A percentile compares a stretch with the other conserved stretches of the same genome.
phyloP scores from a whole-genome alignment of 2,888 invertebrate species.

The Cylindroiulus punctatus region DNA sequence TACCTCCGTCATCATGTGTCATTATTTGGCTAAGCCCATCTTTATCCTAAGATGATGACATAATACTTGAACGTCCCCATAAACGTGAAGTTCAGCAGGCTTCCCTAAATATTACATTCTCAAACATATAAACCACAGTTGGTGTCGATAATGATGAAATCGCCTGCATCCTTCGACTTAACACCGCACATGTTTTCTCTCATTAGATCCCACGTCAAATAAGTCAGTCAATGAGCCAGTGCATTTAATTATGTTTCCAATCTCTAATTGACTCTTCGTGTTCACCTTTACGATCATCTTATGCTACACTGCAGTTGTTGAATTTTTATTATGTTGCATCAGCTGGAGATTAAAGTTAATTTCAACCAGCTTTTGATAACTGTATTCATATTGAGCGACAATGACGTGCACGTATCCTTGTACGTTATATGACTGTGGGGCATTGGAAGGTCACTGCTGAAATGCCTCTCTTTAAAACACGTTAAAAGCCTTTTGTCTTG shows the following conservation, averaged over 20 bases:
- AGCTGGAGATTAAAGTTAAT: conserved; percentile 10
- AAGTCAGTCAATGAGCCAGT: background rate
- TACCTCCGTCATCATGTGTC: too few relatives aligned
- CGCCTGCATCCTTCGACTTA: too few relatives aligned
- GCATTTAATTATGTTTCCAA: background rate
- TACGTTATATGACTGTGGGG: background rate
- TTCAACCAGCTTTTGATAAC: background rate
- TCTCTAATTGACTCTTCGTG: background rate
- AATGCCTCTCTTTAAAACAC: background rate
- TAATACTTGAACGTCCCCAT: too few relatives aligned
- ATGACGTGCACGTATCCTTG: background rate
- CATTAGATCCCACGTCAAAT: background rate
- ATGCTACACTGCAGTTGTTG: background rate
- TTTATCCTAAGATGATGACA: too few relatives aligned
- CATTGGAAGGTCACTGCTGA: background rate
- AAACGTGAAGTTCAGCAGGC: too few relatives aligned
- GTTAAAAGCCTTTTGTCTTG: background rate
- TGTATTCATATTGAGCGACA: background rate
- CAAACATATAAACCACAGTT: too few relatives aligned
- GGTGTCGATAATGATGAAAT: too few relatives aligned
- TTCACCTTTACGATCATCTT: background rate
- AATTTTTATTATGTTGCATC: background rate
- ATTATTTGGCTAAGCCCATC: too few relatives aligned
- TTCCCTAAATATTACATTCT: too few relatives aligned
- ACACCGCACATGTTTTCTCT: too few relatives aligned